phyloP scores from a whole-genome alignment of 2,113 vertebrate species.

The Heterotilapia buettikoferi region DNA sequence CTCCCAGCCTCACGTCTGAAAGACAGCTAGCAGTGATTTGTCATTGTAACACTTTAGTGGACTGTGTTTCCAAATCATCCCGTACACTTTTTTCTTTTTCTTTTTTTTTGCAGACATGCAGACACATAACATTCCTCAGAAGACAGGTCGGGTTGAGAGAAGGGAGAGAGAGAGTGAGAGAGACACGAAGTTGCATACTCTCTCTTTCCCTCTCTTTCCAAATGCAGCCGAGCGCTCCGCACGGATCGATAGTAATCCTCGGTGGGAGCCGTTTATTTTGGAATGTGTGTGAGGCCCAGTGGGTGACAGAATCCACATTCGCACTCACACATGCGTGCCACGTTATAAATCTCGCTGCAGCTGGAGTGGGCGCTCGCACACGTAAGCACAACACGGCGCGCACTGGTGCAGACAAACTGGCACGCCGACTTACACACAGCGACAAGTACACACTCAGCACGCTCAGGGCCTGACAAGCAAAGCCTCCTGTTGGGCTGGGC shows the following conservation, averaged over 20 bases:
- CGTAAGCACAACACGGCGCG: background rate
- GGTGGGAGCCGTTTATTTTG: constrained; percentile 65
- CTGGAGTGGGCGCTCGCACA: background rate
- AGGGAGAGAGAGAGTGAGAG: background rate
- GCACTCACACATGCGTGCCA: constrained; percentile 30
- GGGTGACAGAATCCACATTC: constrained; percentile 55
- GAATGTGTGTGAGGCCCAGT: constrained; percentile 57
- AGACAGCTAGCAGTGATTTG: constrained; percentile 35
- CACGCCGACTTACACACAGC: background rate
- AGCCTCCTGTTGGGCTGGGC: constrained; percentile 34
- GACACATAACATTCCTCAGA: constrained; percentile 45
- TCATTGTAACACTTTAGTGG: constrained; percentile 44
- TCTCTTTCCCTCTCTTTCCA: constrained; percentile 14
- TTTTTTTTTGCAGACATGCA: constrained; percentile 22
- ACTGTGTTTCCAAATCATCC: constrained; percentile 44
- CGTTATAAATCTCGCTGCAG: constrained; percentile 37
- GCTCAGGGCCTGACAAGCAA: constrained; percentile 37
- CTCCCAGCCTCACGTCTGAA: constrained; percentile 9
- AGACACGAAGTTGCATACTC: background rate
- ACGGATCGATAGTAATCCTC: constrained; percentile 68
- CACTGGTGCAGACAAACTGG: constrained; percentile 16
- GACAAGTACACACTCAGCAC: constrained; percentile 26
- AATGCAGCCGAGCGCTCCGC: constrained; percentile 46
- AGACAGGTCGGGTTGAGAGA: background rate
- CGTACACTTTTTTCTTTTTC: constrained; percentile 12